A percentile compares a stretch with the other conserved stretches of the same genome.
phyloP scores from a whole-genome alignment of 2,113 vertebrate species.

The Hypocryptadius cinnamomeus region DNA sequence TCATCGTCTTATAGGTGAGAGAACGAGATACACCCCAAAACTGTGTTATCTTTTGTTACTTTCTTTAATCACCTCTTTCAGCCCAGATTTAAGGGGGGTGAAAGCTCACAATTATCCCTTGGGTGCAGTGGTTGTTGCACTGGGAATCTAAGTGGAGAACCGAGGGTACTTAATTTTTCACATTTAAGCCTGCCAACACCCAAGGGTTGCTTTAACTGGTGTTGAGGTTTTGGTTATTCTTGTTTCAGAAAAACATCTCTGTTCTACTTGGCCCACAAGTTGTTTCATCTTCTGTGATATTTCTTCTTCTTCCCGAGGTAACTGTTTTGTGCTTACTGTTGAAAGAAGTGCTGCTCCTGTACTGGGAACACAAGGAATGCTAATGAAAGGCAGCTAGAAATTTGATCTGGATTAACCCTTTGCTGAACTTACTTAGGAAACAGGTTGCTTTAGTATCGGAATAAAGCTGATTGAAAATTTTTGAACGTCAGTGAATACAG shows the following conservation, averaged over 20 bases:
- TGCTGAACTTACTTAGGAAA: not conserved
- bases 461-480: not conserved
- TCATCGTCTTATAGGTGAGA: not conserved
- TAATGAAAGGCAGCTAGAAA: not conserved
- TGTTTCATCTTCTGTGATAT: not conserved
- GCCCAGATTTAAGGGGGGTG: not conserved
- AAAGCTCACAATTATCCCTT: not conserved
- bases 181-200: not conserved
- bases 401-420: not conserved
- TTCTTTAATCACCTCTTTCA: not conserved
- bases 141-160: not conserved
- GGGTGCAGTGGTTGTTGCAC: not conserved
- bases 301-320: not conserved
- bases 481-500: not conserved
- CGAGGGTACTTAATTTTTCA: not conserved
- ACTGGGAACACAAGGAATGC: not conserved
- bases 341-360: not conserved
- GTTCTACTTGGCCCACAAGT: not conserved
- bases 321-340: not conserved
- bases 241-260: not conserved
- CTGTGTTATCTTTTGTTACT: not conserved
- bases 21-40: rapidly evolving
- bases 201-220: not conserved
- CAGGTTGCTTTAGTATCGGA: not conserved
- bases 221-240: not conserved